phyloP scores from a whole-genome alignment of 2,888 invertebrate species.

The Eupithecia inturbata region DNA sequence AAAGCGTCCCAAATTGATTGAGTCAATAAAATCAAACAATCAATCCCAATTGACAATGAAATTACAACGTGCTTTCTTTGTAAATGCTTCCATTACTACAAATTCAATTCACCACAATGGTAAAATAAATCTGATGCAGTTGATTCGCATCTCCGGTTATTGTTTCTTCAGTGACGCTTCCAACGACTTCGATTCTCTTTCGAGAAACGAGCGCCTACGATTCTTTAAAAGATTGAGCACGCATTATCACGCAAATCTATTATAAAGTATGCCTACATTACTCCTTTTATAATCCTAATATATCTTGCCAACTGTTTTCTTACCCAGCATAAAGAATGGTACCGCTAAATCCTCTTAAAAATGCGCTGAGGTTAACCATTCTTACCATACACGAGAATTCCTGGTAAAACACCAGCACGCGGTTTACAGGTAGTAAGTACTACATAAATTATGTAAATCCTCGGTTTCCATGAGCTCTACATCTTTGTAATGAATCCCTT shows the following conservation, averaged over 20 bases:
- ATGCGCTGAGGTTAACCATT: slow-evolving; percentile 15
- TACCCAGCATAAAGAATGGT: neutral
- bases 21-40: too few species aligned
- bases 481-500: slow-evolving; percentile 58
- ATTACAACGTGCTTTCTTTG: neutral
- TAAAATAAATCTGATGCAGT: slow-evolving; percentile 20
- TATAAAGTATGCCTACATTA: neutral
- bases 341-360: slow-evolving; percentile 12
- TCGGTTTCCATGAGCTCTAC: slow-evolving; percentile 50
- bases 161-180: slow-evolving; percentile 7
- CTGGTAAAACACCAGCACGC: slow-evolving; percentile 19
- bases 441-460: slow-evolving; percentile 61
- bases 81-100: neutral
- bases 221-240: slow-evolving; percentile 6
- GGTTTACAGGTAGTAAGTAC: slow-evolving; percentile 35
- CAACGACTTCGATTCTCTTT: neutral
- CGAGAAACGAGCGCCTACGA: neutral
- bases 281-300: neutral
- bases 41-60: too few species aligned
- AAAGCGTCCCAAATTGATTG: too few species aligned
- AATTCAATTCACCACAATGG: slow-evolving; percentile 16
- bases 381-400: slow-evolving; percentile 12
- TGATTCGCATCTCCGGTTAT: slow-evolving; percentile 15
- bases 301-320: neutral
- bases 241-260: neutral